Percentiles rank a stretch among this genome's conserved stretches.
phyloP scores from a whole-genome alignment of 2,797 vertebrate genomes.

The Hoplostethus atlanticus region DNA sequence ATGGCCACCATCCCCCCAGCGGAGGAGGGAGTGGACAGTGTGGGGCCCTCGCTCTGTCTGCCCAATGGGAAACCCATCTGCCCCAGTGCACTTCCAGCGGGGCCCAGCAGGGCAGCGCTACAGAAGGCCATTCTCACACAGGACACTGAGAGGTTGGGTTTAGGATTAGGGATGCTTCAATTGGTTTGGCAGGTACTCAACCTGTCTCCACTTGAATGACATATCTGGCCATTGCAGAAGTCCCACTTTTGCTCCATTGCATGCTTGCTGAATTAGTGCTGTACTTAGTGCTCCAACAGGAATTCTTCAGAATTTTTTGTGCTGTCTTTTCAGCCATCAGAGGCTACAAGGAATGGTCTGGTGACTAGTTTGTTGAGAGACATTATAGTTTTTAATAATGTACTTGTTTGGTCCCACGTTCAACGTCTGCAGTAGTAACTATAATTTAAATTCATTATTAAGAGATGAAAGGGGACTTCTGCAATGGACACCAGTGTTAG shows the following conservation, averaged over 20 bases:
- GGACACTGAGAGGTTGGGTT: constrained; percentile 88
- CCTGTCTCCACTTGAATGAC: background rate
- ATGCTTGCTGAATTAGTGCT: background rate
- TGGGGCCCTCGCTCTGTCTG: constrained; percentile 89
- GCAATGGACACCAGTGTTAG: too few relatives aligned
- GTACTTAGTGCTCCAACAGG: background rate
- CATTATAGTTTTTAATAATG: background rate
- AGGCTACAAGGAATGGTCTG: background rate
- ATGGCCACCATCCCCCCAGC: constrained; percentile 66
- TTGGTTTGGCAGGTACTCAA: background rate
- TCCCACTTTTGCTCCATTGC: background rate
- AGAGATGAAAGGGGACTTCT: too few relatives aligned
- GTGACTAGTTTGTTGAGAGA: background rate
- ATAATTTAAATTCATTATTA: too few relatives aligned
- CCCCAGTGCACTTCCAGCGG: constrained; percentile 88
- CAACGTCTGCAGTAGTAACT: too few relatives aligned
- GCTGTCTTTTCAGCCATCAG: background rate
- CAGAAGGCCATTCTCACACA: constrained; percentile 92
- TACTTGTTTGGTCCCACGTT: too few relatives aligned
- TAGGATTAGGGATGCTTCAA: background rate
- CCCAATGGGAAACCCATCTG: constrained; percentile 89
- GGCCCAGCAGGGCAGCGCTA: constrained; percentile 88
- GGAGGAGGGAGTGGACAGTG: constrained; percentile 90
- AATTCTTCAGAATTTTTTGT: too few relatives aligned
- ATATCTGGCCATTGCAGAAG: background rate